Evolutionary conservation across 2,113 vertebrate genomes (phyloP).

Genomic region (Globicephala melas): DNA sequence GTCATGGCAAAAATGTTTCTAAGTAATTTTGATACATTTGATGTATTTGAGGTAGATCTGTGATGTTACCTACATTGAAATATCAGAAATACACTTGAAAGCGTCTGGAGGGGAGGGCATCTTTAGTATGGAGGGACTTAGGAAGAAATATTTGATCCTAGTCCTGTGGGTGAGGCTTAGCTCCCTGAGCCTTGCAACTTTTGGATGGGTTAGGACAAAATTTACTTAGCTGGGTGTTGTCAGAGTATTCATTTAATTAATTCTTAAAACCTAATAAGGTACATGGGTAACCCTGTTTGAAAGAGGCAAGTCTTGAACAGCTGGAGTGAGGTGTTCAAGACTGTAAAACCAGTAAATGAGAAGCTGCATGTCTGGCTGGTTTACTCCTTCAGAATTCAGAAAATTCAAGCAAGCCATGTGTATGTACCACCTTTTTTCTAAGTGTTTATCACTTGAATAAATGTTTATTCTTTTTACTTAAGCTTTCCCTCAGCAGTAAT

Average conservation of each 20-base stretch:
- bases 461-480: background rate
- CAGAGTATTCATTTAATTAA: background rate
- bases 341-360: background rate
- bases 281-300: background rate
- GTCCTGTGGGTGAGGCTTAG: background rate
- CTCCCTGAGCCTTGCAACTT: background rate
- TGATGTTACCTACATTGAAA: background rate
- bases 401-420: background rate
- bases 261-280: background rate
- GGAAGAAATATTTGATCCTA: background rate
- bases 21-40: background rate
- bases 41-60: background rate
- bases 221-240: background rate
- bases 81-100: background rate
- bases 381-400: background rate
- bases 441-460: background rate
- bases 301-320: background rate
- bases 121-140: background rate
- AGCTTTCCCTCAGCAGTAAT: background rate
- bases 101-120: background rate
- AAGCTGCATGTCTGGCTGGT: background rate
- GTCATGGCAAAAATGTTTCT: background rate
- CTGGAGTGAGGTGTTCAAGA: background rate
- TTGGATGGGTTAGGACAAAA: background rate
- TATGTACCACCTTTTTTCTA: background rate